Conservation (phyloP, 2,113 vertebrate species). For the Cinclus mexicanus region DNA sequence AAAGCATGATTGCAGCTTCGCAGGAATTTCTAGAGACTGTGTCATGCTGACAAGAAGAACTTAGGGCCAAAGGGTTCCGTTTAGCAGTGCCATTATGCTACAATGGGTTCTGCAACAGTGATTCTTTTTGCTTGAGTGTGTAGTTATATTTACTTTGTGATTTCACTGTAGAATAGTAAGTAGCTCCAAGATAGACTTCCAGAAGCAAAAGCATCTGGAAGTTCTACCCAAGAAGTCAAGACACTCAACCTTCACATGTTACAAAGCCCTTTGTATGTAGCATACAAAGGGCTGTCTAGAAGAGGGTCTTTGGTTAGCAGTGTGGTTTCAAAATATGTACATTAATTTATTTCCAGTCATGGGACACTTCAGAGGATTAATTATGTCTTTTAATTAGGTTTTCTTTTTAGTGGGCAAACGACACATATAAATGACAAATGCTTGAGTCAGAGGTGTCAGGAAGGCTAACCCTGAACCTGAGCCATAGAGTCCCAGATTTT, state of each 20-base stretch:
- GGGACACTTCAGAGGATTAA: neutral
- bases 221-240: neutral
- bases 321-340: neutral
- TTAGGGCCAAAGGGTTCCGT: neutral
- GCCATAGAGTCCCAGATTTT: neutral
- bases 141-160: neutral
- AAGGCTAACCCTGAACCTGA: neutral
- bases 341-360: neutral
- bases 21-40: neutral
- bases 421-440: neutral
- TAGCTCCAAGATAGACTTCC: neutral
- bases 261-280: neutral
- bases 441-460: neutral
- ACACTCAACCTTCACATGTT: neutral
- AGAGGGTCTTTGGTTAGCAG: neutral
- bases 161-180: neutral
- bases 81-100: neutral
- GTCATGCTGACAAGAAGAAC: neutral
- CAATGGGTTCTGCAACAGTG: neutral
- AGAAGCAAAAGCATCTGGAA: neutral
- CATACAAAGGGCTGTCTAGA: neutral
- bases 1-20: neutral
- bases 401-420: neutral
- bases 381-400: neutral
- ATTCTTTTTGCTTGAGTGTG: neutral